Evolutionary conservation across 2,113 vertebrate genomes (phyloP), one percentile per base, ranked within the genome.

Genomic region (Cygnus atratus): DNA sequence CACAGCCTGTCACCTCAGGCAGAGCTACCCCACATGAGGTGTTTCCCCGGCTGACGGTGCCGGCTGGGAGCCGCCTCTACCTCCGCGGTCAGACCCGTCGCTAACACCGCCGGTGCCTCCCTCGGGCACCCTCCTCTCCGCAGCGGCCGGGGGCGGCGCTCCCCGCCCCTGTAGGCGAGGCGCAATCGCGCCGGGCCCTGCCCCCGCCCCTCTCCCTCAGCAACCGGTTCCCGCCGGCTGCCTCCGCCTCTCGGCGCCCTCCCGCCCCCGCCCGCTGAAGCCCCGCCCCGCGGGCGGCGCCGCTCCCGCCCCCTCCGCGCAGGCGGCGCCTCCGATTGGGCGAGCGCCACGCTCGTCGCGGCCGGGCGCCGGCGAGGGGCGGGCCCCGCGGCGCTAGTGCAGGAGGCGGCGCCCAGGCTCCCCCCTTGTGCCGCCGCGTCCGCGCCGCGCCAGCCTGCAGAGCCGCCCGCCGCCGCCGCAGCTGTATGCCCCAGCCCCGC

Each of bases 201-300:
- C 58, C 61, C 2, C 66, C 39, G 24, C 72, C 10, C 29, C 50
- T 74, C 9, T 9, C 95, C 96, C 94, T 93, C 97, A 95, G 84
- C 44, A 97, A 96, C 98, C 98, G 96, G 97, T 97, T 98, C 93
- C 21, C 94, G 65, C 98, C 97, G 95, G 97, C 79, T 71, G 83
- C 85, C 46, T 91, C 97, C 89, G 91, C 97, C 94, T 52, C 74
- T 43, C 63, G 15, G 24, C 82, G 11, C 48, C 21, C 43, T 4
- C 52, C 28, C 68, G 10, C 74, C 83, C 5, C 71, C 86, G 28
- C 59, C 63, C 67, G 67, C 46, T 10, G 46, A 22, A 48, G 95
- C 62, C 76, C 84, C 66, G 78, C 18, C 66, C 68, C 81, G 57
- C 50, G n/a, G 7, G 5, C 19, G 16, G 17, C 2, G 17, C 11